phyloP scores from a whole-genome alignment of 2,113 vertebrate genomes.

The Rhinopithecus roxellana region DNA sequence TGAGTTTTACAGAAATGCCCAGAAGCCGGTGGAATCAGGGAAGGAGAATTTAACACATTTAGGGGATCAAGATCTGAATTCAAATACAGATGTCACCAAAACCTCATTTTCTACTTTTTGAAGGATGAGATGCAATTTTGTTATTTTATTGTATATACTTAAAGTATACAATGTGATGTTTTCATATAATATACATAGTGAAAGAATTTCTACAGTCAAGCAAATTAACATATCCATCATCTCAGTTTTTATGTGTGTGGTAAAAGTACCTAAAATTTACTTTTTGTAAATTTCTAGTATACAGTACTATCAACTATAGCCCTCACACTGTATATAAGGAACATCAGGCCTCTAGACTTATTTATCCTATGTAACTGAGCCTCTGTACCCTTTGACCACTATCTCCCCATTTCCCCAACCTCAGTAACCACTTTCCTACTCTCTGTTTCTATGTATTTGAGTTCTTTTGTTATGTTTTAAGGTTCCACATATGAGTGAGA shows the following conservation, averaged over 20 bases:
- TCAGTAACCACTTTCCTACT: too few species aligned
- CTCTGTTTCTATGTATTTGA: background rate
- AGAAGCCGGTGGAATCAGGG: background rate
- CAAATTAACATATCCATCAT: background rate
- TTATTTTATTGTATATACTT: background rate
- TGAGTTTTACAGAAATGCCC: background rate
- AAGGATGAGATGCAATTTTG: background rate
- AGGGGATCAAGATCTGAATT: background rate
- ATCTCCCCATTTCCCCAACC: background rate
- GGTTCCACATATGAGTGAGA: background rate
- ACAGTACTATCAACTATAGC: background rate
- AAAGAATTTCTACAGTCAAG: background rate
- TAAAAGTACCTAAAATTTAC: background rate
- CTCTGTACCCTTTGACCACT: background rate
- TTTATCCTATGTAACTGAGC: background rate
- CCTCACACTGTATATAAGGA: background rate
- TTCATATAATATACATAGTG: background rate
- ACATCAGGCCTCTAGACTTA: background rate
- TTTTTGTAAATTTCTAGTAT: background rate
- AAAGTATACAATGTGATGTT: background rate
- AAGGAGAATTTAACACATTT: background rate
- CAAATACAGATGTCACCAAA: background rate
- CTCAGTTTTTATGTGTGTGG: background rate
- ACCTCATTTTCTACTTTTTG: conserved; percentile 8
- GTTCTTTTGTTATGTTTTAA: background rate